Conservation (phyloP, 1,140 invertebrate genomes). For the Bombus sylvicola region DNA sequence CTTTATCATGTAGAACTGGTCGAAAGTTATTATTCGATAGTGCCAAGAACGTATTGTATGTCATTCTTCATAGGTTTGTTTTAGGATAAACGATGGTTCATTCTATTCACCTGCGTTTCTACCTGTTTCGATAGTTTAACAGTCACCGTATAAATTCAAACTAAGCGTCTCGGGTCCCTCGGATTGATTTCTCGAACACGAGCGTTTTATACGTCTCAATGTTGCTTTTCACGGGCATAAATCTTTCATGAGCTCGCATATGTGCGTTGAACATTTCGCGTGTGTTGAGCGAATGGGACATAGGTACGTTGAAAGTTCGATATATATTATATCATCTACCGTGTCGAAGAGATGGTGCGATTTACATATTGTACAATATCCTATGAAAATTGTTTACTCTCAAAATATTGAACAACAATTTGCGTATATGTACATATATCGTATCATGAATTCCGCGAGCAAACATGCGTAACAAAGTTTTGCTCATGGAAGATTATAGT, state of each 20-base stretch:
- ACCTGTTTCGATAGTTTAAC: conserved; percentile 1
- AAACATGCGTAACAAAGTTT: too few species aligned
- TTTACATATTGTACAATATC: conserved; percentile 17
- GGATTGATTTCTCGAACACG: conserved; percentile 56
- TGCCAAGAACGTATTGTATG: conserved; percentile 65
- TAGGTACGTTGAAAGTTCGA: conserved; percentile 20
- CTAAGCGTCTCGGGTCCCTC: not conserved
- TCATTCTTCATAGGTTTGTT: conserved; percentile 60
- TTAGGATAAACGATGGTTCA: conserved; percentile 63
- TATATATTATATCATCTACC: conserved; percentile 12
- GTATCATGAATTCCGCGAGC: not conserved
- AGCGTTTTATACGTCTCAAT: conserved; percentile 10
- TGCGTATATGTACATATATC: not conserved
- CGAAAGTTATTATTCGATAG: conserved; percentile 67
- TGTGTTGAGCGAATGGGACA: not conserved
- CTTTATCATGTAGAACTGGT: conserved; percentile 52
- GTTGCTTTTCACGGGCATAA: conserved; percentile 51
- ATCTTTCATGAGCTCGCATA: conserved; percentile 59
- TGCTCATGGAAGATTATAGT: not conserved
- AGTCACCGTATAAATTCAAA: not conserved
- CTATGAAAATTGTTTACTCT: conserved; percentile 47
- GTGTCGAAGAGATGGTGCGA: conserved; percentile 4
- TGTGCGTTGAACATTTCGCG: conserved; percentile 2
- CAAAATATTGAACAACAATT: conserved; percentile 30
- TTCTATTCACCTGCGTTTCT: not conserved